Evolutionary conservation across 2,888 invertebrate species (phyloP), one percentile per base, ranked within the genome.

Genomic region (Xestia rhomboidea): DNA sequence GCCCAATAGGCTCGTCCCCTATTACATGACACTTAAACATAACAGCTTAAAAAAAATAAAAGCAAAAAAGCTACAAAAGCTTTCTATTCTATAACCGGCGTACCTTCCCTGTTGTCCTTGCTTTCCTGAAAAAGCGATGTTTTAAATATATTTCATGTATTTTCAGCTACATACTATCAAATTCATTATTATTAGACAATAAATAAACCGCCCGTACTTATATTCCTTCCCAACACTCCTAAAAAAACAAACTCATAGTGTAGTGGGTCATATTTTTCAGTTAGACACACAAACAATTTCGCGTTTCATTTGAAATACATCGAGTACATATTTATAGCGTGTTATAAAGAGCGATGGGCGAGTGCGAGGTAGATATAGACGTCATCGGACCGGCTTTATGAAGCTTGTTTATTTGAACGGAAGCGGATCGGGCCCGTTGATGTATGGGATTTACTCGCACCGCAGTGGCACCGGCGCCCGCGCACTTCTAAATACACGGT

Each of bases 391-490:
- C 81, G 81, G 77, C 87, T 85, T 87, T 88, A 90, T 89, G 86
- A 87, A 84, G 78, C 78, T 84, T 90, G 86, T 91, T 91, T 91
- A 90, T 90, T 88, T 90, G 86, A 84, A 89, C 88, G 88, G 85
- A 89, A 86, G 88, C 83, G 77, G 77, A 89, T 81, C 82, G 68
- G 49, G 72, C 79, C 75, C 79, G 90, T 73, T 90, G 90, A 90
- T 87, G 82, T 86, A 87, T 76, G 83, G 79, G 82, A 84, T 87
- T 84, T 82, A 78, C 71, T 89, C 71, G 77, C 89, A 68, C 84
- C 54, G 81, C 46, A 6, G 8, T 57, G 38, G 41, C 78, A 68
- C 60, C 68, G 68, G 75, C 85, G 82, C 77, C 77, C 38, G 86
- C 77, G 86, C 85, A 76, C 27, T 57, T 69, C 68, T 5, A 74